Base-by-base conservation (phyloP, 2,113 vertebrate genomes). In the Channa argus region DNA sequence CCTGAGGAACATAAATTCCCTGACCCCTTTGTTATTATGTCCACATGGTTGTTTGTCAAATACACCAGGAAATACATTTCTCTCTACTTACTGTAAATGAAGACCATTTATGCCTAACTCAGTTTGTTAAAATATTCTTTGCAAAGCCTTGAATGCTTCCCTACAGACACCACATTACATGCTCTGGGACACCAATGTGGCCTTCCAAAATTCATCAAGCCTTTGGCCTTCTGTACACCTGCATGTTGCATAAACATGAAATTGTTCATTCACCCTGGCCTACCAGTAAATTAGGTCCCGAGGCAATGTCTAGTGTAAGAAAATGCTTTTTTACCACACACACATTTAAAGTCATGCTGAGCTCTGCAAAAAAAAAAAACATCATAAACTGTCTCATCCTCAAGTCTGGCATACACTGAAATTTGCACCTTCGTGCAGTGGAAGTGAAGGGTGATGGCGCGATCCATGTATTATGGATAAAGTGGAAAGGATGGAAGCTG, bases 401-500 rank as follows among this genome's bases (percentile, higher is more conserved):
- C 11, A 3, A 10, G 13, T 54, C 56, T 33, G 8, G 37, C 8
- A 2, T 39, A 13, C 43, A 37, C 33, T 38, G 14, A 2, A 36
- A 5, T 59, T 65, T 46, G 50, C 33, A 5, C 1, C 52, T 24
- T 24, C 24, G 24, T 24, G 24, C 24, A 24, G 24, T 24, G 24
- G 24, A 24, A 24, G 24, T 24, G 24, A 24, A 14, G 38, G 79
- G 70, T 11, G 14, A 50, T 60, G 68, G 54, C 7, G 3, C 0
- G 2, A 5, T 14, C 5, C 72, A 82, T 89, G 85, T 75, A 63
- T 86, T 85, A 90, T 89, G 73, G 63, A 89, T 86, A 83, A 88
- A 75, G 9, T 60, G 56, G 46, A 73, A 51, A 71, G 33, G 59
- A 54, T 66, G 58, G 54, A 52, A 58, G 51, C 34, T 8, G 15